Base-by-base conservation (phyloP, 2,113 vertebrate genomes). In the Pseudopodoces humilis region DNA sequence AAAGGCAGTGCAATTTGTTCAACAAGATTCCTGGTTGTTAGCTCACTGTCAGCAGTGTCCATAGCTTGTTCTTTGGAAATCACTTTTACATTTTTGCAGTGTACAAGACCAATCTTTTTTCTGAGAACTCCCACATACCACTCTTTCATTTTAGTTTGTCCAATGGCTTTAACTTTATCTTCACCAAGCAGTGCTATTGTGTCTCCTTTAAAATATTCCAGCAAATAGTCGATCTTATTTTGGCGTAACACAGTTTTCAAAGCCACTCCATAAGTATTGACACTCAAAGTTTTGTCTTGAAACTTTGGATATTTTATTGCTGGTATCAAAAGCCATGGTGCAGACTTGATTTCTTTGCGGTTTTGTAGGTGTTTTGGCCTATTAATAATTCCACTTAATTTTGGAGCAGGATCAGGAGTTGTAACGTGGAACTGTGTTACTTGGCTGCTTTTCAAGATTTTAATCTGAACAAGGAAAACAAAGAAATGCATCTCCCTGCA, bases 131-230 rank as follows among this genome's bases (percentile, higher is more conserved):
- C 99, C 13, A 99, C 98, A 5, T 99, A 99, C 99, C 99, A 99
- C 65, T 99, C 99, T 95, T 99, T 99, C 24, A 98, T 97, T 97
- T 99, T 99, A n/a, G 97, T 98, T 89, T 99, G 99, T 25, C 99
- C 99, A 31, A 99, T 98, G 60, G 98, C 99, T 97, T 97, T 99
- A n/a, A 99, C 97, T 8, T 98, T 98, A 31, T 98, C 98, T 97
- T 97, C 98, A 35, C 99, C 98, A 52, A 99, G 98, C 94, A 99
- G 97, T 47, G 98, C 99, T 93, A 99, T 97, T 7, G 98, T 99
- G 91, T 99, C 99, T 6, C 99, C 99, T 97, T 99, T 99, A 94
- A 99, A 99, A 97, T 99, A 99, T 84, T 99, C 99, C 88, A 99
- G 96, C 46, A 99, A 98, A 94, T 99, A 99, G 3, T 99, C 98